Evolutionary conservation across 2,113 vertebrate species (phyloP).

Genomic region (Nycticorax nycticorax): DNA sequence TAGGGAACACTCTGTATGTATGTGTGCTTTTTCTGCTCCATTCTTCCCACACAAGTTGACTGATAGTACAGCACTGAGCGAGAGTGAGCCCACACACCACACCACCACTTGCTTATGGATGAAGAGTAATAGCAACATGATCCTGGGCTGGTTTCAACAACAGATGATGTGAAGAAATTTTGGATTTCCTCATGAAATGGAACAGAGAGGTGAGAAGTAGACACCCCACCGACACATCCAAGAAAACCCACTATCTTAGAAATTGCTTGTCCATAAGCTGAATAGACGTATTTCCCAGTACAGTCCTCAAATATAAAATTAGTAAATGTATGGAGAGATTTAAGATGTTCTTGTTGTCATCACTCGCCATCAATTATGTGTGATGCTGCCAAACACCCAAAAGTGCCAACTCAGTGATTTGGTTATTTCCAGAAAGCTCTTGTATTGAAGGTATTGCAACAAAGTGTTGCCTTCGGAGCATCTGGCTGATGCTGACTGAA

Average conservation of each 20-base stretch:
- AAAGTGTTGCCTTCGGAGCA: neutral
- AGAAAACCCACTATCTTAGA: neutral
- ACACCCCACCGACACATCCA: neutral
- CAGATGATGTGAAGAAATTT: neutral
- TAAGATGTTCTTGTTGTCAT: neutral
- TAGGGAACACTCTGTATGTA: rapidly evolving
- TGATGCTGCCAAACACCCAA: neutral
- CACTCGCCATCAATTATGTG: neutral
- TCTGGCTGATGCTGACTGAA: rapidly evolving
- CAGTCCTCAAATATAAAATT: neutral
- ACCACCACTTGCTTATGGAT: no score
- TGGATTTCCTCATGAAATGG: neutral
- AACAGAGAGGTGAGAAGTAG: neutral
- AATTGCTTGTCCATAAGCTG: neutral
- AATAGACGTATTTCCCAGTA: neutral
- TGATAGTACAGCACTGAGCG: neutral
- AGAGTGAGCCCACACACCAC: neutral
- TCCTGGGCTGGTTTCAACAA: neutral
- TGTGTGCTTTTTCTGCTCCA: neutral
- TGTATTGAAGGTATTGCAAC: neutral
- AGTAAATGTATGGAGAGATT: neutral
- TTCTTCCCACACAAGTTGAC: neutral
- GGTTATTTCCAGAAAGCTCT: neutral
- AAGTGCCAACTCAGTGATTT: neutral
- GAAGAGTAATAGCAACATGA: neutral